A percentile compares a stretch with the other conserved stretches of the same genome.
Conservation (phyloP, 2,113 vertebrate species). For the Lanius ludovicianus region DNA sequence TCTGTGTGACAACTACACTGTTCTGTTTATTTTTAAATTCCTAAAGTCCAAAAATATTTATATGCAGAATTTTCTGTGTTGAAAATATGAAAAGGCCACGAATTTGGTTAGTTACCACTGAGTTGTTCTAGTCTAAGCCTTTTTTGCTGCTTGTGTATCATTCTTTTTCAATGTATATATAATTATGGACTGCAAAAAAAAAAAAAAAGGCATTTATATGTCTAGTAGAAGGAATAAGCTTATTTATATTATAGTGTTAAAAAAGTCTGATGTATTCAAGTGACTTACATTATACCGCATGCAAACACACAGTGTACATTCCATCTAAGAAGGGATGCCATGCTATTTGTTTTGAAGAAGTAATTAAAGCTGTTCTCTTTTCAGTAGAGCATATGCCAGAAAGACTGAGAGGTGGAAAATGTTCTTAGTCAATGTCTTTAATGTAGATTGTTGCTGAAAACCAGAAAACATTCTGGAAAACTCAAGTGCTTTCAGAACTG, state of each 20-base stretch:
- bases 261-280: slow-evolving; percentile 61
- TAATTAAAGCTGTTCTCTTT: background rate
- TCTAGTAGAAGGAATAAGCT: slow-evolving; percentile 75
- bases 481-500: background rate
- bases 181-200: slow-evolving; percentile 68
- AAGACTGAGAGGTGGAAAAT: background rate
- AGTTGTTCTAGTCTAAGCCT: slow-evolving; percentile 70
- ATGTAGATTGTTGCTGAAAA: background rate
- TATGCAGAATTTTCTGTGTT: slow-evolving; percentile 54
- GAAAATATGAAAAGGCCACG: slow-evolving; percentile 49
- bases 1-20: slow-evolving; percentile 52
- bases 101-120: slow-evolving; percentile 72
- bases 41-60: slow-evolving; percentile 67
- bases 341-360: slow-evolving; percentile 1
- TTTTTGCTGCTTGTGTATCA: slow-evolving; percentile 71
- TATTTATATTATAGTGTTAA: slow-evolving; percentile 73
- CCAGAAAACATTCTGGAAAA: background rate
- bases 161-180: slow-evolving; percentile 69
- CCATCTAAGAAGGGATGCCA: slow-evolving; percentile 36
- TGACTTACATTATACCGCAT: slow-evolving; percentile 70
- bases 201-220: slow-evolving; percentile 64
- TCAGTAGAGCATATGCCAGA: background rate
- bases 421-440: background rate
- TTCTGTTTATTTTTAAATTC: slow-evolving; percentile 64
- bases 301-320: slow-evolving; percentile 51